Percentiles rank a stretch among this genome's conserved stretches.
Conservation (phyloP, 2,797 vertebrate genomes). For the Cyclopterus lumpus region DNA sequence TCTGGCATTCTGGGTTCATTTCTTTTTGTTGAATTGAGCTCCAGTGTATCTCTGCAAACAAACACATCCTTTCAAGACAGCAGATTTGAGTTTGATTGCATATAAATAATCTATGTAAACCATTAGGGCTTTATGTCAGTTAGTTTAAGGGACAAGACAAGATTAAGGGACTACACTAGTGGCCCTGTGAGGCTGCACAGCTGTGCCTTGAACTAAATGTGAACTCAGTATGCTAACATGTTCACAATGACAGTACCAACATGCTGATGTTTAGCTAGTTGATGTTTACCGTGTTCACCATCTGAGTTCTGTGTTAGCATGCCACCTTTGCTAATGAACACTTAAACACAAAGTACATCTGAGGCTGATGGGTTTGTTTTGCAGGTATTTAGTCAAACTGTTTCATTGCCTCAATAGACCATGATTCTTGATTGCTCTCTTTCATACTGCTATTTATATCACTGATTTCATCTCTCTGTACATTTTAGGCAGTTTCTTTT, state of each 20-base stretch:
- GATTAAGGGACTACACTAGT: background rate
- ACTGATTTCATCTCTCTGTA: background rate
- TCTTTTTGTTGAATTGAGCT: background rate
- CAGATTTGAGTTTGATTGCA: background rate
- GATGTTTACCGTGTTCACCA: background rate
- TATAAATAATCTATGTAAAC: background rate
- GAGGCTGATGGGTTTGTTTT: background rate
- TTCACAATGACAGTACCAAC: background rate
- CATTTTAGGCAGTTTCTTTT: background rate
- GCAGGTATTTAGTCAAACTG: background rate
- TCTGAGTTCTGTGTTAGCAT: background rate
- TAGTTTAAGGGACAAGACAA: too few relatives aligned
- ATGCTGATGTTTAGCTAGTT: background rate
- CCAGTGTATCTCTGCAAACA: background rate
- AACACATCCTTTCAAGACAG: background rate
- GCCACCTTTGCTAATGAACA: background rate
- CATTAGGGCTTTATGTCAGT: background rate
- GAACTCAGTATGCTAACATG: background rate
- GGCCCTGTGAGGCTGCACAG: background rate
- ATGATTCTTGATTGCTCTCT: conserved; percentile 10
- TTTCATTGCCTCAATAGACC: conserved; percentile 11
- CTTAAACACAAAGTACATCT: background rate
- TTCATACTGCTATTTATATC: conserved; percentile 6
- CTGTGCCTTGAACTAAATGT: background rate
- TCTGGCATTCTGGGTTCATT: background rate